A percentile compares a stretch with the other conserved stretches of the same genome.
These are phyloP conservation scores for Akabosia matsudoensis DNA, from an alignment of 1,140 invertebrate species.

Conservation along the genomic window DNA sequence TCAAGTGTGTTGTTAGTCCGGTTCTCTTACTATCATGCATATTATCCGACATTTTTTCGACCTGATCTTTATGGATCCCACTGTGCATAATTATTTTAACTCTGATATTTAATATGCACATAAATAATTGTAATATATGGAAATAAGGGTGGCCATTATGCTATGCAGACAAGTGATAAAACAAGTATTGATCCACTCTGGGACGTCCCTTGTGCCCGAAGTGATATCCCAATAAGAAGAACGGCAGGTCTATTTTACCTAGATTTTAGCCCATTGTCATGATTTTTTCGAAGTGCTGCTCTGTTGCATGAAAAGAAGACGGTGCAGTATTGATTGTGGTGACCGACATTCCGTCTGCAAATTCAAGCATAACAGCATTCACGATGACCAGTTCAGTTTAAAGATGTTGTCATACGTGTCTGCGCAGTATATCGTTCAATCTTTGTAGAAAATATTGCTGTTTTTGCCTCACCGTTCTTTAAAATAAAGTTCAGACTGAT, in stretches of 20 bases:
- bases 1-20: background rate
- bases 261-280: background rate
- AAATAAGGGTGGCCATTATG: background rate
- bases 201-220: no score
- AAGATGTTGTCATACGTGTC: background rate
- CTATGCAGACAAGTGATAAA: no score
- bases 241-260: no score
- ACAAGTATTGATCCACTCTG: no score
- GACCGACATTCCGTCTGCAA: background rate
- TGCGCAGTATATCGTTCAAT: background rate
- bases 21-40: background rate
- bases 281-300: background rate
- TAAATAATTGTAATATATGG: background rate
- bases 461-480: no score
- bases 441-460: no score
- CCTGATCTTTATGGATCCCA: background rate
- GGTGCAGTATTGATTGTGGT: background rate
- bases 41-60: background rate
- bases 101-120: slow-evolving; percentile 17
- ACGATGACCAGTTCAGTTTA: background rate
- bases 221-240: no score
- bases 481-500: no score
- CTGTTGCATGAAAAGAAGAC: background rate
- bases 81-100: background rate
- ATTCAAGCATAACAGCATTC: background rate